Percentiles rank a stretch among this genome's conserved stretches.
phyloP scores from a whole-genome alignment of 2,888 invertebrate genomes.

The Cephus rjabovi region DNA sequence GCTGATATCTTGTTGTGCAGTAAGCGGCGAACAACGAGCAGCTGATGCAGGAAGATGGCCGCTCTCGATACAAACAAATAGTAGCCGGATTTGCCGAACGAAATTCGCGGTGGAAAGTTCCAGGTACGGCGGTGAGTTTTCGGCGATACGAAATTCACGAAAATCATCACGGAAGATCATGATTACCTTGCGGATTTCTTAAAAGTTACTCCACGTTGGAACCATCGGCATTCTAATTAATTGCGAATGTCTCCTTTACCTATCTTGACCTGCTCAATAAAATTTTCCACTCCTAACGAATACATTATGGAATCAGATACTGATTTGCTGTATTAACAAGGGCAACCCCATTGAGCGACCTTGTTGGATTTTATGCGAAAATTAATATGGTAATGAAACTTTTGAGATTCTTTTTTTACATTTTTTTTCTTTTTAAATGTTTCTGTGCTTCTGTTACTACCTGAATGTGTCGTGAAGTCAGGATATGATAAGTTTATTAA shows the following conservation, averaged over 20 bases:
- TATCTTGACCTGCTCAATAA: slow-evolving; percentile 53
- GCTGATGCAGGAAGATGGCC: slow-evolving; percentile 52
- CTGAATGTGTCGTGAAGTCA: neutral
- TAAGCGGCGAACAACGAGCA: slow-evolving; percentile 29
- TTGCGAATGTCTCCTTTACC: slow-evolving; percentile 25
- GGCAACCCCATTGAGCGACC: neutral
- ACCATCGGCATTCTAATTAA: neutral
- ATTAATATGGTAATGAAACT: neutral
- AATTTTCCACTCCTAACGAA: slow-evolving; percentile 5
- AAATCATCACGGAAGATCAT: neutral
- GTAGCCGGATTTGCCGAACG: slow-evolving; percentile 32
- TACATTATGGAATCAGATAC: neutral
- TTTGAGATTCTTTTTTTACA: neutral
- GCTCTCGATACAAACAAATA: slow-evolving; percentile 51
- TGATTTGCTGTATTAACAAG: slow-evolving; percentile 12
- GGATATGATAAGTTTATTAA: neutral
- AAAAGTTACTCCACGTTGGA: neutral
- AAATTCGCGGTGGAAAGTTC: slow-evolving; percentile 21
- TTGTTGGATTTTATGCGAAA: neutral
- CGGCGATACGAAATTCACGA: neutral
- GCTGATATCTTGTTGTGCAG: neutral
- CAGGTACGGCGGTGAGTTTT: slow-evolving; percentile 17
- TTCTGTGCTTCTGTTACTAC: neutral
- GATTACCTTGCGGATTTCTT: neutral
- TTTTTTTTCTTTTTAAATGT: neutral